Evolutionary conservation across 2,113 vertebrate species (phyloP).

Genomic region (Hydrolagus affinis): DNA sequence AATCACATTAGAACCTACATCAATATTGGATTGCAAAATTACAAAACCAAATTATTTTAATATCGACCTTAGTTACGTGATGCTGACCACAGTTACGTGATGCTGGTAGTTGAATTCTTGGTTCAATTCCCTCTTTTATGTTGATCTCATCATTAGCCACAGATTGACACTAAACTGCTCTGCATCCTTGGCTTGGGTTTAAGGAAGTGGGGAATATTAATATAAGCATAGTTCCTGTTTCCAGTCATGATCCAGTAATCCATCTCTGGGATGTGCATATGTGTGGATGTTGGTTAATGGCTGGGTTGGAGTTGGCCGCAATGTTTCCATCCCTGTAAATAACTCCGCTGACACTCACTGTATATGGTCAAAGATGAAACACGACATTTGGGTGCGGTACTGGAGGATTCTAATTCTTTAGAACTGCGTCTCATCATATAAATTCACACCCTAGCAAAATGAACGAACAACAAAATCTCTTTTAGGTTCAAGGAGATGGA

Average conservation of each 20-base stretch:
- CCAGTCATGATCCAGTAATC: background rate
- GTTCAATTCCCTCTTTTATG: too few relatives aligned
- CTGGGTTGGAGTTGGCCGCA: background rate
- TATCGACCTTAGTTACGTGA: too few relatives aligned
- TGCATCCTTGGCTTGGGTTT: background rate
- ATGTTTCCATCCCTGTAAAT: background rate
- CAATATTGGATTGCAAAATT: too few relatives aligned
- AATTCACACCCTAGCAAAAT: background rate
- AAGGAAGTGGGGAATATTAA: background rate
- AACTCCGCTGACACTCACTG: conserved; percentile 1
- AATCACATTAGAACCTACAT: too few relatives aligned
- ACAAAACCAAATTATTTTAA: too few relatives aligned
- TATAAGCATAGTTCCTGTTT: background rate
- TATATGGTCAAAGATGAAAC: background rate
- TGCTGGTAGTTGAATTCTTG: too few relatives aligned
- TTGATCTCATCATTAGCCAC: too few relatives aligned
- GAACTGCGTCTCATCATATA: background rate
- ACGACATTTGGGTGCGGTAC: background rate
- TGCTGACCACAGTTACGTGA: too few relatives aligned
- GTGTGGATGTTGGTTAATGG: background rate
- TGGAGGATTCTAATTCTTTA: background rate
- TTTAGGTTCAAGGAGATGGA: background rate
- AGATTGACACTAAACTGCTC: background rate
- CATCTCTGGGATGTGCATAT: background rate
- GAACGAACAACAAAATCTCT: background rate